Evolutionary conservation across 35 echinoderm and acorn worm species (phyloP).

Genomic region (Anneissia japonica): DNA sequence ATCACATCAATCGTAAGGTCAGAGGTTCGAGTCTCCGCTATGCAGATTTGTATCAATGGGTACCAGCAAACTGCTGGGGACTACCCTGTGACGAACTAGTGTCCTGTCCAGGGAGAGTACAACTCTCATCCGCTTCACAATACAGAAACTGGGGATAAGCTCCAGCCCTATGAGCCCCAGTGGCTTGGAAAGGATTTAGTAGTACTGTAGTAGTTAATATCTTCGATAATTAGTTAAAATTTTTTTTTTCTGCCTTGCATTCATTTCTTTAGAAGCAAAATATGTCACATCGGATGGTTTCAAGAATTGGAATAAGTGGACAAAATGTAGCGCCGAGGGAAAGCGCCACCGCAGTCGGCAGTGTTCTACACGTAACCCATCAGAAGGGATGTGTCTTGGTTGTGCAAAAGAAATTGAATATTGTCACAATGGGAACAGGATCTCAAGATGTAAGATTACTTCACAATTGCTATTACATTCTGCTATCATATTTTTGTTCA

Average conservation of each 20-base stretch:
- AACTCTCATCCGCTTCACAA: too few species aligned
- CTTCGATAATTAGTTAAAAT: slow-evolving; percentile 22
- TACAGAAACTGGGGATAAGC: too few species aligned
- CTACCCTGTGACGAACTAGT: too few species aligned
- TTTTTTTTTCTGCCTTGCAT: slow-evolving; percentile 11
- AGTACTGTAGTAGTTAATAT: not conserved
- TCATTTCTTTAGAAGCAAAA: not conserved
- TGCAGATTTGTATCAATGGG: too few species aligned
- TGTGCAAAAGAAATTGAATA: slow-evolving; percentile 43
- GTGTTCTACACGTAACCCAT: not conserved
- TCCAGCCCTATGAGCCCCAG: not conserved
- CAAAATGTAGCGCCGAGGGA: slow-evolving; percentile 24
- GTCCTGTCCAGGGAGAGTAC: too few species aligned
- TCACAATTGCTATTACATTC: too few species aligned
- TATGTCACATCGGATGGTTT: slow-evolving; percentile 11
- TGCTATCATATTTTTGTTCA: too few species aligned
- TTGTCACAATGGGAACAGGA: slow-evolving; percentile 15
- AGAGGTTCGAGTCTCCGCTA: too few species aligned
- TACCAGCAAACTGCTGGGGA: too few species aligned
- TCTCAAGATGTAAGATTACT: not conserved
- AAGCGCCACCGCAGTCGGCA: slow-evolving; percentile 39
- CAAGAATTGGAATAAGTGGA: slow-evolving; percentile 50
- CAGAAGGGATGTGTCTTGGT: slow-evolving; percentile 18
- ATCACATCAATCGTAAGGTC: too few species aligned
- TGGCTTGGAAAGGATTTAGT: not conserved